phyloP scores from a whole-genome alignment of 2,797 vertebrate genomes.

The Rhinoraja longicauda region DNA sequence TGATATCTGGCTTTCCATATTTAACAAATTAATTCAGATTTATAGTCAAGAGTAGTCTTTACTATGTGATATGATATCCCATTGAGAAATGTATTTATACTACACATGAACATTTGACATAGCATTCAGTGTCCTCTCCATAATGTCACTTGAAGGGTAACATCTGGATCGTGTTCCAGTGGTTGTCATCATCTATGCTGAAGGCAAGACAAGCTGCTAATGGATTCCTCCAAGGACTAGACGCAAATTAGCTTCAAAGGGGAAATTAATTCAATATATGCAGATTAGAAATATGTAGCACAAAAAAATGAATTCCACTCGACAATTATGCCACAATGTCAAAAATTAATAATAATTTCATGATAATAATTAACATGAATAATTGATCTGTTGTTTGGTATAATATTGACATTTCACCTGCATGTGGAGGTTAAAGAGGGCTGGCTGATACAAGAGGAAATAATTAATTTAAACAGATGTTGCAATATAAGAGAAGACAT shows the following conservation, averaged over 20 bases:
- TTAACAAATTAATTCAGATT: not conserved
- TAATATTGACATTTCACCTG: not conserved
- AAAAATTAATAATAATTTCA: conserved; percentile 16
- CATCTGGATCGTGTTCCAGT: conserved; percentile 28
- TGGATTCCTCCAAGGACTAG: conserved; percentile 19
- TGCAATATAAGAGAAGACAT: not conserved
- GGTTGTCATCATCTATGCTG: not conserved
- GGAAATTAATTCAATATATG: conserved; percentile 32
- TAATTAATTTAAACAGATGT: not conserved
- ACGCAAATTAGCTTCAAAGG: conserved; percentile 12
- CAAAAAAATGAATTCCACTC: conserved; percentile 13
- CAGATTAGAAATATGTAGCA: conserved; percentile 1
- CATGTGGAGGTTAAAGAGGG: not conserved
- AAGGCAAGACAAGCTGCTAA: conserved; percentile 6
- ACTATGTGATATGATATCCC: not conserved
- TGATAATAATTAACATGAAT: not conserved
- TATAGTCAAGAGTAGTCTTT: not conserved
- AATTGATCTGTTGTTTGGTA: not conserved
- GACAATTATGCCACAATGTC: conserved; percentile 7
- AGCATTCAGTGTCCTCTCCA: not conserved
- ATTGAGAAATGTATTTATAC: not conserved
- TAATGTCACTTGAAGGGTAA: not conserved
- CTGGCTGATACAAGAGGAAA: not conserved
- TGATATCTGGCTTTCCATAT: not conserved
- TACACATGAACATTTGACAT: not conserved